Evolutionary conservation across 2,888 invertebrate genomes (phyloP).

Genomic region (Aleiodes leptofemur): DNA sequence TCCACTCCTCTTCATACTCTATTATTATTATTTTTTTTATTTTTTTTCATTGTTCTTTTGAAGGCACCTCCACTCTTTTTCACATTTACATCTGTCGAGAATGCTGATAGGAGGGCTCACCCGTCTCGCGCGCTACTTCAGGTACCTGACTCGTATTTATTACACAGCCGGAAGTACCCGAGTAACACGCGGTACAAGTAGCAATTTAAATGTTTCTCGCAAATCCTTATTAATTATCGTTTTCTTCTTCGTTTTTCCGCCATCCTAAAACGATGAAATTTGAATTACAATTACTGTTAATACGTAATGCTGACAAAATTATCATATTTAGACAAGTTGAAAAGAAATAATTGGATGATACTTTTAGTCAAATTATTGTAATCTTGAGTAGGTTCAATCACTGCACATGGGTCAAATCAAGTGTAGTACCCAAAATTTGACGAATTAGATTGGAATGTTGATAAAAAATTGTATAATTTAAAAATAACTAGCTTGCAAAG

Average conservation of each 20-base stretch:
- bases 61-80: slow-evolving; percentile 16
- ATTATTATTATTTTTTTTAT: slow-evolving; percentile 7
- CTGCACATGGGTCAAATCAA: no score
- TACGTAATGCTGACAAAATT: not conserved
- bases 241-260: not conserved
- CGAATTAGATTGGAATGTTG: no score
- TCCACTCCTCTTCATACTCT: slow-evolving; percentile 34
- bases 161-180: slow-evolving; percentile 89
- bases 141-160: slow-evolving; percentile 92
- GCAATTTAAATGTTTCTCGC: slow-evolving; percentile 52
- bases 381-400: no score
- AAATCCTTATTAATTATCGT: no score
- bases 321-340: not conserved
- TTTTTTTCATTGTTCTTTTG: slow-evolving; percentile 13
- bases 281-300: not conserved
- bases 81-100: slow-evolving; percentile 26
- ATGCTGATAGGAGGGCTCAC: slow-evolving; percentile 67
- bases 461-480: no score
- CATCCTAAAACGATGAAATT: not conserved
- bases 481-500: no score
- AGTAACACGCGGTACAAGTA: slow-evolving; percentile 89
- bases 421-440: no score
- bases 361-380: slow-evolving; percentile 1
- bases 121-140: slow-evolving; percentile 98
- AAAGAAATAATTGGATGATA: not conserved